Evolutionary conservation across 2,888 invertebrate species (phyloP).

Genomic region (Exocentrus adspersus): DNA sequence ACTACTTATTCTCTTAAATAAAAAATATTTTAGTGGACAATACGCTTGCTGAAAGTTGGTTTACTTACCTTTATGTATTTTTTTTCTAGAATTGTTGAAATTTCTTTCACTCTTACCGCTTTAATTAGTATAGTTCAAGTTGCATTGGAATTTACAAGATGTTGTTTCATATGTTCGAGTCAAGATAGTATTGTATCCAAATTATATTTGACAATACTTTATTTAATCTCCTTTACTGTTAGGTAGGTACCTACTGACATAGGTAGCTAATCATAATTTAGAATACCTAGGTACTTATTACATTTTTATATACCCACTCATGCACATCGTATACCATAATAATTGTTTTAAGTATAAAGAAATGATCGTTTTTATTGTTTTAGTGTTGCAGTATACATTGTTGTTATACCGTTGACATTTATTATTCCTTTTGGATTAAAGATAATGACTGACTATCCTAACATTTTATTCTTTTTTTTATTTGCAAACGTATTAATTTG

Average conservation of each 20-base stretch:
- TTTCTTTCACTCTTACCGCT: conserved; percentile 42
- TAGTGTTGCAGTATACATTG: conserved; percentile 39
- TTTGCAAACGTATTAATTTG: conserved; percentile 38
- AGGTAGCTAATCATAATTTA: too few relatives aligned
- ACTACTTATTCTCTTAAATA: neutral
- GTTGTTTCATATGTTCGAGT: conserved; percentile 35
- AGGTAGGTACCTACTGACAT: conserved; percentile 42
- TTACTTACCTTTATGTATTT: conserved; percentile 1
- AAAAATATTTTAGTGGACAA: too few relatives aligned
- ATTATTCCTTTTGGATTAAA: conserved; percentile 39
- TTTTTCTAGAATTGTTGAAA: conserved; percentile 44
- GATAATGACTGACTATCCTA: conserved; percentile 36
- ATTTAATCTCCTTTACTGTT: conserved; percentile 35
- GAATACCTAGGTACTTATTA: too few relatives aligned
- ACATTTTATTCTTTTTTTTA: conserved; percentile 35
- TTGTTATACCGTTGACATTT: conserved; percentile 43
- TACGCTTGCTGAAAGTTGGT: too few relatives aligned
- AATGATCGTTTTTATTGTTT: conserved; percentile 25
- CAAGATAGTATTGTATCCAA: conserved; percentile 30
- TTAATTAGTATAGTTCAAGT: conserved; percentile 41
- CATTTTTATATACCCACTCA: too few relatives aligned
- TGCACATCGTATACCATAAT: too few relatives aligned
- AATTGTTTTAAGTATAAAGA: too few relatives aligned
- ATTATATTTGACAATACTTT: conserved; percentile 28
- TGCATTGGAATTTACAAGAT: conserved; percentile 39